Evolutionary conservation across 2,113 vertebrate species (phyloP).

Genomic region (Coptodon rendalli): DNA sequence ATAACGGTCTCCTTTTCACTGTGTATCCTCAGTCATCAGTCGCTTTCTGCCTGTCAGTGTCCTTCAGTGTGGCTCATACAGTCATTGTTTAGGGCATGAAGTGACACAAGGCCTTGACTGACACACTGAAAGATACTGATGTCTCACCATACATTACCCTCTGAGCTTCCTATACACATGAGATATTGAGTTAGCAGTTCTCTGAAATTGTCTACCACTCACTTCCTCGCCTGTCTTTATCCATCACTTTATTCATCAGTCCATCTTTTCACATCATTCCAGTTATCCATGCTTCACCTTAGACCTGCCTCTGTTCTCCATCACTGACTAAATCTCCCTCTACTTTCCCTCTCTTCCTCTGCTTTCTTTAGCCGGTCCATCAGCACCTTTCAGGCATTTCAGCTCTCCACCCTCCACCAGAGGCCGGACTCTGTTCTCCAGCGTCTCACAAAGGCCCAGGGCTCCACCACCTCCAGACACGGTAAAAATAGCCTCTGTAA

Average conservation of each 20-base stretch:
- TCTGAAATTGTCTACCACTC: background rate
- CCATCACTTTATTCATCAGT: background rate
- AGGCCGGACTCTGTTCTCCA: constrained; percentile 75
- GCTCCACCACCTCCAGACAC: constrained; percentile 37
- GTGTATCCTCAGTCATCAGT: background rate
- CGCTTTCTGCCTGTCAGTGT: background rate
- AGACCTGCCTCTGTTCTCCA: background rate
- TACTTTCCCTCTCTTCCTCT: background rate
- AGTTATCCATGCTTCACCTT: background rate
- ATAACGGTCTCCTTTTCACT: background rate
- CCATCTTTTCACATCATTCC: background rate
- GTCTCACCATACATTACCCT: constrained; percentile 5
- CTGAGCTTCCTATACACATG: background rate
- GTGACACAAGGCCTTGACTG: constrained; percentile 21
- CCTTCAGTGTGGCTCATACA: background rate
- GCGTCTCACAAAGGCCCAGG: constrained; percentile 46
- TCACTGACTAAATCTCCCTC: background rate
- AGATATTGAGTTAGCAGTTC: constrained; percentile 16
- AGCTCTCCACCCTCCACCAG: constrained; percentile 71
- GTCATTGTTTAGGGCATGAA: constrained; percentile 27
- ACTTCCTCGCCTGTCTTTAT: constrained; percentile 1
- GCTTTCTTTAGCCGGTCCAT: constrained; percentile 66
- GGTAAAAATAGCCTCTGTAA: constrained; percentile 45
- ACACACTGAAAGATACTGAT: constrained; percentile 4
- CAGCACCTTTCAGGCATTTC: constrained; percentile 75